A percentile compares a stretch with the other conserved stretches of the same genome.
These are phyloP conservation scores for Halesus radiatus DNA, from an alignment of 1,140 invertebrate species.

Conservation along the genomic window DNA sequence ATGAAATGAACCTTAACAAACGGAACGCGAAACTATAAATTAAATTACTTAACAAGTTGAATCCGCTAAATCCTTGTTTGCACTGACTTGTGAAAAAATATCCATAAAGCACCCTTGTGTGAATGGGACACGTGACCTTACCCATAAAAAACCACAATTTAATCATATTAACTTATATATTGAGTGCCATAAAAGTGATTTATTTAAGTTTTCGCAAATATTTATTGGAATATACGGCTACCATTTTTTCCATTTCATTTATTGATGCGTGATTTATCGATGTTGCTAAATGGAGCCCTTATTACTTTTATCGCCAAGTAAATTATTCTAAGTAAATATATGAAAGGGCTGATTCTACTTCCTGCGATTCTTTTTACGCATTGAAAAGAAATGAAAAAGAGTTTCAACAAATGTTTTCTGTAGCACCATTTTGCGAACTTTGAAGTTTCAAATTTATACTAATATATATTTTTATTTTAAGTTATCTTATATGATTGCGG, in stretches of 20 bases:
- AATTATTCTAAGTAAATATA: no score
- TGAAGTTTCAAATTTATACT: no score
- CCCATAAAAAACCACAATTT: constrained; percentile 46
- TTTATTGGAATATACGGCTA: constrained; percentile 23
- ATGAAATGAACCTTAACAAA: no score
- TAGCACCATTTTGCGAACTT: no score
- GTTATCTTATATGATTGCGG: no score
- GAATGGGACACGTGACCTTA: constrained; percentile 36
- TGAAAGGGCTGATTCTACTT: no score
- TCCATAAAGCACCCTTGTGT: background rate
- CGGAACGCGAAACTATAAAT: no score
- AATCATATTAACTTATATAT: constrained; percentile 51
- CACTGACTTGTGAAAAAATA: constrained; percentile 15
- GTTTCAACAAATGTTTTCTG: no score
- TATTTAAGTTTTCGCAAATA: constrained; percentile 18
- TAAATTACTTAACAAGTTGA: background rate
- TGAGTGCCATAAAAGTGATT: constrained; percentile 53
- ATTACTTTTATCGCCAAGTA: no score
- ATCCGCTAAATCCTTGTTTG: background rate
- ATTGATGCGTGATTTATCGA: constrained; percentile 18
- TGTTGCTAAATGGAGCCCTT: background rate
- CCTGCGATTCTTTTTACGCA: no score
- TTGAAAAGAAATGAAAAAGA: no score
- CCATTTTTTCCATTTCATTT: constrained; percentile 23
- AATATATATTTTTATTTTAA: no score